These are phyloP conservation scores for Sialia sialis DNA, from an alignment of 2,113 vertebrate genomes.

Conservation along the genomic window DNA sequence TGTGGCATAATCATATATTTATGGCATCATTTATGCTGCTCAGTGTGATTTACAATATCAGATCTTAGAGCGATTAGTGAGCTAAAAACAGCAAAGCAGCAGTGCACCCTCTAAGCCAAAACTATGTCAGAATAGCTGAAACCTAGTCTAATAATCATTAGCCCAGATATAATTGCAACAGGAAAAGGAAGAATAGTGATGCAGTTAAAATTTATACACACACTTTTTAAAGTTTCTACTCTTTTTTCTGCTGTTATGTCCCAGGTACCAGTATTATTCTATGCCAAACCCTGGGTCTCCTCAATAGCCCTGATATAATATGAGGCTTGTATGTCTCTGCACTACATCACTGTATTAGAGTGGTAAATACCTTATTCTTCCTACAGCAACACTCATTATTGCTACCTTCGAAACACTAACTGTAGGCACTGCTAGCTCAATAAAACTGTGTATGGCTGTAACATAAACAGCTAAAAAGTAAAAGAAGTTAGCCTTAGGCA, in stretches of 20 bases:
- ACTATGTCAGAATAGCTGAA: background rate
- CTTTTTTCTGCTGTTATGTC: background rate
- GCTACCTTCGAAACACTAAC: background rate
- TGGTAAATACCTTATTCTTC: background rate
- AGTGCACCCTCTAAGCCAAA: background rate
- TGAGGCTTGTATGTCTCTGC: background rate
- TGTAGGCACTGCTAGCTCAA: background rate
- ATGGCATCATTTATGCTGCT: background rate
- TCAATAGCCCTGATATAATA: fast-evolving
- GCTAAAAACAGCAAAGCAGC: background rate
- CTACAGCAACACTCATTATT: background rate
- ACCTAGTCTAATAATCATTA: background rate
- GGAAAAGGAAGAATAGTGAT: background rate
- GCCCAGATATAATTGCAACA: background rate
- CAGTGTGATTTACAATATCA: background rate
- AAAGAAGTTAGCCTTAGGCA: background rate
- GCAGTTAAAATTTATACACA: background rate
- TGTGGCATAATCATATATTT: background rate
- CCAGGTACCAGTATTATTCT: fast-evolving
- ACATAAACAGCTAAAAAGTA: background rate
- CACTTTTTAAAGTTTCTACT: background rate
- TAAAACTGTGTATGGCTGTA: background rate
- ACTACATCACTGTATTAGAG: background rate
- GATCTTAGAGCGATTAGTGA: background rate
- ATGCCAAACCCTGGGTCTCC: background rate